These are phyloP conservation scores for Dermochelys coriacea DNA, from an alignment of 2,797 vertebrate species.

Conservation along the genomic window DNA sequence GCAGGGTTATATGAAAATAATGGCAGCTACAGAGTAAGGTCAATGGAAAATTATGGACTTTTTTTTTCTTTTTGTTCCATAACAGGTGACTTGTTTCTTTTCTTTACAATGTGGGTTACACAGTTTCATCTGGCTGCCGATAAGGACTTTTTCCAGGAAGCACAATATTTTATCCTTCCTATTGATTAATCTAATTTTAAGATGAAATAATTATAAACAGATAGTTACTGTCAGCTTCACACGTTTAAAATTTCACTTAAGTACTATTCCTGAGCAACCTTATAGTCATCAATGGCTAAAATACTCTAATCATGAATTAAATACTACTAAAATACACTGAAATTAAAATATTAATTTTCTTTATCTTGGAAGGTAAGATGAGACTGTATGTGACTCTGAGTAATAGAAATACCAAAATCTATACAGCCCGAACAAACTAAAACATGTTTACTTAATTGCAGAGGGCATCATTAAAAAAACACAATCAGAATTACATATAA, in stretches of 20 bases:
- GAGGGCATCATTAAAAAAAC: background rate
- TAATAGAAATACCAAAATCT: background rate
- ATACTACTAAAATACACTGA: background rate
- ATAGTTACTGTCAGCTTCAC: background rate
- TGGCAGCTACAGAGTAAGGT: background rate
- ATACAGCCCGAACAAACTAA: background rate
- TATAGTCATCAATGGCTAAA: background rate
- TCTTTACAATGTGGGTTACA: background rate
- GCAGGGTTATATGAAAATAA: background rate
- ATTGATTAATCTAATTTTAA: background rate
- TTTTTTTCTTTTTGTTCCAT: background rate
- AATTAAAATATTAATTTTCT: accelerated
- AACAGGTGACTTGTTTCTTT: background rate
- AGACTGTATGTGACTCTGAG: background rate
- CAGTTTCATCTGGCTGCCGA: background rate
- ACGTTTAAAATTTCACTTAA: background rate
- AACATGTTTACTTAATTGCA: background rate
- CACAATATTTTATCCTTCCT: background rate
- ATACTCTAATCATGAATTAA: background rate
- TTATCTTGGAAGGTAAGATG: background rate
- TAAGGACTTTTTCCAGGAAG: background rate
- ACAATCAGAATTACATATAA: background rate
- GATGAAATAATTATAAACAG: background rate
- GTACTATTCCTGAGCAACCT: background rate
- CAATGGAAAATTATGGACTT: background rate